Base-by-base conservation (phyloP, 2,888 invertebrate species). In the Stenurella melanura region DNA sequence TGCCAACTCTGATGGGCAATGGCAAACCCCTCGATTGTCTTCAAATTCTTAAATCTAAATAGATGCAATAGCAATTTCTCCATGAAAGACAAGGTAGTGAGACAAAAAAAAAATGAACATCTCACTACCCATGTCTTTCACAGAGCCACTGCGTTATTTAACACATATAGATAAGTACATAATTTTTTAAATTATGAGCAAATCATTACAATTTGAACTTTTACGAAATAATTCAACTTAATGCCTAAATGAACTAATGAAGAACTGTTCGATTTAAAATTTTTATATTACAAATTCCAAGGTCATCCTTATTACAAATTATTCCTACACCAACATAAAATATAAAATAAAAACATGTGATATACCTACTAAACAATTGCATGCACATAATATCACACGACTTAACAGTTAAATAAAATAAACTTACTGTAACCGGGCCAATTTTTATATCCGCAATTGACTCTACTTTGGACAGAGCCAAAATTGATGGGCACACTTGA, bases 101-200 rank as follows among this genome's bases (percentile, higher is more conserved):
- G 97, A 94, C 93, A 93, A 92, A 90, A 88, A 76, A 69, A 91
- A 90, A 76, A 89, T 89, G 88, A 91, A 91, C 97, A 97, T 97
- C 97, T 97, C 97, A 95, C 96, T 97, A 97, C 97, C 95, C 96
- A 96, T 96, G 97, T 97, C 97, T 97, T 97, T 97, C 97, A 97
- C 90, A 91, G 89, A 91, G 94, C 90, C 92, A 90, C 87, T 86
- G 85, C 82, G 21, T 7, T 12, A 19, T 30, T 60, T 26, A 18
- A 67, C 1, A 26, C 26, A 67, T 18, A 21, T 10, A 54, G 0
- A 67, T n/a, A 30, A 0, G 5, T 21, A 26, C 15, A 68, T 11
- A n/a, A n/a, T n/a, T n/a, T 26, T 18, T 21, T 18, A 30, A 54
- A 34, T 34, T 10, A 30, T 58, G 21, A 19, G 7, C n/a, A 63